A percentile compares a stretch with the other conserved stretches of the same genome.
Evolutionary conservation across 2,113 vertebrate species (phyloP).

Genomic region (Falcunculus frontatus): DNA sequence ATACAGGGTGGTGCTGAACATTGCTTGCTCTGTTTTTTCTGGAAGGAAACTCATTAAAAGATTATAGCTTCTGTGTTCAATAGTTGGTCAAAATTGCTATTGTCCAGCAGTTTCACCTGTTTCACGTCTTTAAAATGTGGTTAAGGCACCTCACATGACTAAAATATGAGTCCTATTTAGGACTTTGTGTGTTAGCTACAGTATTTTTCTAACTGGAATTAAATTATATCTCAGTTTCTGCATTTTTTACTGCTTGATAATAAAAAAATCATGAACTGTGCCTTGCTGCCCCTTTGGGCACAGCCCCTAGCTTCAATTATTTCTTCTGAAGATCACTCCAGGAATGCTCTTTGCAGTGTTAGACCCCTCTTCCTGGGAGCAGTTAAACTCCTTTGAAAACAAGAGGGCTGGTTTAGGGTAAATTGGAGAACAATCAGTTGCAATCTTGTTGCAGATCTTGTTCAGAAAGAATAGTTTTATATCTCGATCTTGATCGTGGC

Average conservation of each 20-base stretch:
- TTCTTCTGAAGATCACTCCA: background rate
- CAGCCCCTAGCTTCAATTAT: background rate
- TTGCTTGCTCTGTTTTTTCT: conserved; percentile 60
- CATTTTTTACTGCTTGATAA: background rate
- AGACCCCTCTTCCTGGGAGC: background rate
- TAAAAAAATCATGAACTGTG: background rate
- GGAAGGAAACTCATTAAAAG: conserved; percentile 18
- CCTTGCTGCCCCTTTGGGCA: background rate
- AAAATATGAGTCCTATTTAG: background rate
- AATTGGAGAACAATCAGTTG: background rate
- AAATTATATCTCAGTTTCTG: background rate
- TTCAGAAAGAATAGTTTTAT: background rate
- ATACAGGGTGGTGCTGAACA: conserved; percentile 56
- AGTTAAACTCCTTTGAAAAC: background rate
- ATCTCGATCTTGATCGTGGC: background rate
- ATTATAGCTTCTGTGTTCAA: background rate
- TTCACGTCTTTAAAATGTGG: background rate
- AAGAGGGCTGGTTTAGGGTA: background rate
- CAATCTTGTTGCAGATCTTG: background rate
- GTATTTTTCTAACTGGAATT: background rate
- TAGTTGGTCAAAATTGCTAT: background rate
- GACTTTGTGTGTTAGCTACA: background rate
- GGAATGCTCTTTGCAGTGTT: background rate
- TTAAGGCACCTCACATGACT: rapidly evolving
- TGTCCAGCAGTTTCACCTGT: background rate